Conservation (phyloP, 2,888 invertebrate genomes). For the Coecobrya sp. region DNA sequence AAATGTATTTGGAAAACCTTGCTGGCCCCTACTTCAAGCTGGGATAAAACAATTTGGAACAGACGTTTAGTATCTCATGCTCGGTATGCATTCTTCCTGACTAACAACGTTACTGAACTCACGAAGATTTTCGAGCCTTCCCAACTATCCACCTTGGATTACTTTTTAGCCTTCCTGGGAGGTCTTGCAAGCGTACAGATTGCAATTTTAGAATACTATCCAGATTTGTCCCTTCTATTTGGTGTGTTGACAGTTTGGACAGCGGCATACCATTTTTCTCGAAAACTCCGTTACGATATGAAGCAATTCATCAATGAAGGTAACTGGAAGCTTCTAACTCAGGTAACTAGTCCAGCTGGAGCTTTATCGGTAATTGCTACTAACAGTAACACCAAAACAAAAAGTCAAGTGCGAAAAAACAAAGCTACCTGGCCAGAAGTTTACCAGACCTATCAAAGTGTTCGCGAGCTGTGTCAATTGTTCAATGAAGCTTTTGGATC, state of each 20-base stretch:
- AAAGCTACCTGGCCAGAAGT: conserved; percentile 32
- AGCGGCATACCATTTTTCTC: not conserved
- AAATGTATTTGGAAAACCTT: not conserved
- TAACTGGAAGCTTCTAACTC: not conserved
- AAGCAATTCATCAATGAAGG: not conserved
- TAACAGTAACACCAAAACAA: not conserved
- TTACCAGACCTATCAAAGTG: conserved; percentile 12
- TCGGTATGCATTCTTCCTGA: not conserved
- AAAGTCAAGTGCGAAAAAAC: not conserved
- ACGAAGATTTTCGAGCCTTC: not conserved
- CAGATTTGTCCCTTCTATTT: not conserved
- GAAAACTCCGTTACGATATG: not conserved
- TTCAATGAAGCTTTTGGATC: conserved; percentile 44
- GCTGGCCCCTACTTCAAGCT: not conserved
- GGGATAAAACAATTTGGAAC: conserved; percentile 14
- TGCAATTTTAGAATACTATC: not conserved
- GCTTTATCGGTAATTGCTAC: not conserved
- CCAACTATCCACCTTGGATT: not conserved
- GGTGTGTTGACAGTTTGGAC: conserved; percentile 52
- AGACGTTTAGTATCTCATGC: not conserved
- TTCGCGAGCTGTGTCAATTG: conserved; percentile 6
- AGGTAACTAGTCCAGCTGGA: too few relatives aligned
- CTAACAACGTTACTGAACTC: not conserved
- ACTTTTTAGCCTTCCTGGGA: conserved; percentile 16
- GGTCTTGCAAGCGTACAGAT: not conserved